Evolutionary conservation across 1,140 invertebrate genomes (phyloP), one percentile per base, ranked within the genome.

Genomic region (Drosophila ohnishii): DNA sequence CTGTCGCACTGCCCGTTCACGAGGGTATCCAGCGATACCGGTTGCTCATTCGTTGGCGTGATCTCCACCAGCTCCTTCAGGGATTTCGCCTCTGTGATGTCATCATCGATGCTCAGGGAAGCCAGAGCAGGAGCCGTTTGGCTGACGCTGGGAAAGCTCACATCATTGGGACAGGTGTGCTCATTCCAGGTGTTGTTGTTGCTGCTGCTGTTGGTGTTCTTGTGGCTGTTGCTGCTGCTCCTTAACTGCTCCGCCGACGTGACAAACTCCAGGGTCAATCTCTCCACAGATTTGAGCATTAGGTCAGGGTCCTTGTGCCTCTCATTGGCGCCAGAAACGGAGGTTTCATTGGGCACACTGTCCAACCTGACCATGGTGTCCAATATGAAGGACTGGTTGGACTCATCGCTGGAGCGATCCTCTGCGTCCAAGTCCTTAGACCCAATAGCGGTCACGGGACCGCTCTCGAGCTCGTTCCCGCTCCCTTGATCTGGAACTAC

Each of bases 91-190:
- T 88, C 61, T 3, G 74, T 90, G 10, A 66, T 40, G 25, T 90
- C 83, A 14, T 83, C 87, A 37, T 86, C 82, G 14, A 95, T 95
- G 62, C 94, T 94, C 45, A 95, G 94, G 0, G 95, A 96, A 1
- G 94, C 93, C 0, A 95, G 93, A 53, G 95, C 90, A 1, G 96
- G 96, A 0, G 94, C 94, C 35, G 95, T 95, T 19, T 95, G 94
- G 63, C 95, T 96, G 16, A 96, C 94, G 44, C 95, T 96, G 0
- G 96, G 96, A 86, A 96, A 96, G 0, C 95, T 95, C 39, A 95
- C 92, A 75, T 96, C 95, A 90, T 95, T 95, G 1, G 94, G 95
- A 51, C 94, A 95, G 11, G 93, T 93, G 78, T 96, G 94, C 66
- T 96, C 95, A 77, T 95, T 96, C 96, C 96, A 96, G 0, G 95